phyloP scores from a whole-genome alignment of 2,797 vertebrate genomes.

The Harpagifer antarcticus region DNA sequence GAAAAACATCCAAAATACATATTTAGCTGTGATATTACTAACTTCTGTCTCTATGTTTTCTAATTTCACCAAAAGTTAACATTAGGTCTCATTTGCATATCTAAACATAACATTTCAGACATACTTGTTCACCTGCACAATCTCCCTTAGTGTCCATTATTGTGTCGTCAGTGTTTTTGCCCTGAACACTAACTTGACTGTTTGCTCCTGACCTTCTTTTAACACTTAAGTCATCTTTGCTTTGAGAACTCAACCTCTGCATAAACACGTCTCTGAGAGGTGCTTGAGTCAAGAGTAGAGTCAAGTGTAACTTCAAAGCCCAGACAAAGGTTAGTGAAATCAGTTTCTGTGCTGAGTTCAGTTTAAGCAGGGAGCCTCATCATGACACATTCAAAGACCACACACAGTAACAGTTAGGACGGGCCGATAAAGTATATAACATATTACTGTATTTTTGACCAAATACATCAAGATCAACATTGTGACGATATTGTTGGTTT shows the following conservation, averaged over 20 bases:
- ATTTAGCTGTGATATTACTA: too few relatives aligned
- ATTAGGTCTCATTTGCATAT: too few relatives aligned
- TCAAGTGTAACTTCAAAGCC: conserved; percentile 4
- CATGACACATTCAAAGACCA: background rate
- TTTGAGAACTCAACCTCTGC: conserved; percentile 2
- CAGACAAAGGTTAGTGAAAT: conserved; percentile 10
- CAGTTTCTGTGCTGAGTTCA: background rate
- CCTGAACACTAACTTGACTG: background rate
- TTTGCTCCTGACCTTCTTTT: background rate
- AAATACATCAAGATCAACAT: background rate
- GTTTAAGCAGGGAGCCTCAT: background rate
- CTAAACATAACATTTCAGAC: too few relatives aligned
- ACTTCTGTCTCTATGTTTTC: too few relatives aligned
- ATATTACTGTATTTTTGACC: background rate
- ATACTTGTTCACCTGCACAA: background rate
- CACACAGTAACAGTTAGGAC: too few relatives aligned
- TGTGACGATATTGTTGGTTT: too few relatives aligned
- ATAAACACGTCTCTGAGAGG: background rate
- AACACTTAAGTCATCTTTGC: background rate
- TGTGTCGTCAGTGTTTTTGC: background rate
- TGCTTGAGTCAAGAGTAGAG: conserved; percentile 6
- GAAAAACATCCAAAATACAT: too few relatives aligned
- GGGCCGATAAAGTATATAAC: too few relatives aligned
- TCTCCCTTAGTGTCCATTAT: background rate
- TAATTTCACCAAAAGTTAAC: too few relatives aligned